Conservation (phyloP, 1,140 invertebrate genomes). For the Thaumetopoea pityocampa region DNA sequence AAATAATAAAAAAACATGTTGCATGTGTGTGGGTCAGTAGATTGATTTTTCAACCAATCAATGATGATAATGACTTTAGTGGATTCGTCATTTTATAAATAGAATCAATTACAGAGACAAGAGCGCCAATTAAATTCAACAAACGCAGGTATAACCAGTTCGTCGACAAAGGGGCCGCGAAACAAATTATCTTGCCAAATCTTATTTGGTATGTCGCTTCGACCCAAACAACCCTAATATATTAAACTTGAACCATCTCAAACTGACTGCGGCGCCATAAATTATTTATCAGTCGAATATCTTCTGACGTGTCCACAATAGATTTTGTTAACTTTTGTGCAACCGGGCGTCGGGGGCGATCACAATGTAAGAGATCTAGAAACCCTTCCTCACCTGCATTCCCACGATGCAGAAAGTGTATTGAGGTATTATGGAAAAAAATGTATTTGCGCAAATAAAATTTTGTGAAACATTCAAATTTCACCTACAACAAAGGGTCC, state of each 20-base stretch:
- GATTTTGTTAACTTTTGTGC: conserved; percentile 67
- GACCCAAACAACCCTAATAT: conserved; percentile 60
- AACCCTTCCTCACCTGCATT: conserved; percentile 73
- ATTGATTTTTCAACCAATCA: too few relatives aligned
- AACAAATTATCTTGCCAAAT: conserved; percentile 46
- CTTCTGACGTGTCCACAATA: conserved; percentile 65
- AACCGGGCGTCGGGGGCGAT: conserved; percentile 41
- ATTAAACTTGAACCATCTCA: conserved; percentile 42
- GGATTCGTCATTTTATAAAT: conserved; percentile 9
- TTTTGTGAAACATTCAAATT: conserved; percentile 66
- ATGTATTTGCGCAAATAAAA: conserved; percentile 68
- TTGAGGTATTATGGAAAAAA: conserved; percentile 36
- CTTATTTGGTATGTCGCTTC: conserved; percentile 26
- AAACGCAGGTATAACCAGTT: conserved; percentile 5
- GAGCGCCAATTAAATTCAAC: conserved; percentile 12
- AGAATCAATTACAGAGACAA: conserved; percentile 9
- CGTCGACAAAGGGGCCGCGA: conserved; percentile 28
- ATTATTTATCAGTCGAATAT: conserved; percentile 71
- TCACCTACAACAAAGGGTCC: conserved; percentile 42
- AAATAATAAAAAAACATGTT: too few relatives aligned
- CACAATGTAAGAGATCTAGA: conserved; percentile 44
- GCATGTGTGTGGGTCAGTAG: too few relatives aligned
- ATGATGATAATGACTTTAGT: too few relatives aligned
- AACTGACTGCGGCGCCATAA: conserved; percentile 54
- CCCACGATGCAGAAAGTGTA: conserved; percentile 69